Evolutionary conservation across 2,113 vertebrate genomes (phyloP).

Genomic region (Galbula dea): DNA sequence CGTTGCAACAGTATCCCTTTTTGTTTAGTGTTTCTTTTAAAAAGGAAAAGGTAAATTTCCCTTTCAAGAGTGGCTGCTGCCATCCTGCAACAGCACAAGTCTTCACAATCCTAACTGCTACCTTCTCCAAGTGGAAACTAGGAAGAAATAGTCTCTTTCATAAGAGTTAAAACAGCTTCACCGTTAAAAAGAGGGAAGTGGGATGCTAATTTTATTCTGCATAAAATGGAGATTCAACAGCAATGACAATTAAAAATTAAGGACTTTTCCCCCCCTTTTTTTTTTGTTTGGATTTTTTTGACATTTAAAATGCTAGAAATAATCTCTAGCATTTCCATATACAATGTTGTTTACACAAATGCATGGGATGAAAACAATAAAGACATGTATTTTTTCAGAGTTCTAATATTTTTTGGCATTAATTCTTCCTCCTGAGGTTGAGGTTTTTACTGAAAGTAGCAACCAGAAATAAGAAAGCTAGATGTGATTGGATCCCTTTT

Average conservation of each 20-base stretch:
- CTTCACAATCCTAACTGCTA: neutral
- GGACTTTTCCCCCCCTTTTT: neutral
- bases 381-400: neutral
- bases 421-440: too few relatives aligned
- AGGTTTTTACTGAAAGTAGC: neutral
- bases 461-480: neutral
- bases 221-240: neutral
- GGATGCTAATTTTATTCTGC: neutral
- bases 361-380: neutral
- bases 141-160: neutral
- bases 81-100: neutral
- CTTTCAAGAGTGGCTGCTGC: neutral
- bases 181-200: neutral
- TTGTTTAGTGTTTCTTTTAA: neutral
- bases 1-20: neutral
- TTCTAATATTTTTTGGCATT: neutral
- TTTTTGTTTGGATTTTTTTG: neutral
- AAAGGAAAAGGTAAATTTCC: neutral
- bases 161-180: neutral
- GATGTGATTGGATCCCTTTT: neutral
- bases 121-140: neutral
- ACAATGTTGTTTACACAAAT: neutral
- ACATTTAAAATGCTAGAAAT: neutral
- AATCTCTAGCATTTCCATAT: neutral
- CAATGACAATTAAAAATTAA: neutral